A percentile compares a stretch with the other conserved stretches of the same genome.
Evolutionary conservation across 2,797 vertebrate genomes (phyloP).

Genomic region (Prunella strophiata): DNA sequence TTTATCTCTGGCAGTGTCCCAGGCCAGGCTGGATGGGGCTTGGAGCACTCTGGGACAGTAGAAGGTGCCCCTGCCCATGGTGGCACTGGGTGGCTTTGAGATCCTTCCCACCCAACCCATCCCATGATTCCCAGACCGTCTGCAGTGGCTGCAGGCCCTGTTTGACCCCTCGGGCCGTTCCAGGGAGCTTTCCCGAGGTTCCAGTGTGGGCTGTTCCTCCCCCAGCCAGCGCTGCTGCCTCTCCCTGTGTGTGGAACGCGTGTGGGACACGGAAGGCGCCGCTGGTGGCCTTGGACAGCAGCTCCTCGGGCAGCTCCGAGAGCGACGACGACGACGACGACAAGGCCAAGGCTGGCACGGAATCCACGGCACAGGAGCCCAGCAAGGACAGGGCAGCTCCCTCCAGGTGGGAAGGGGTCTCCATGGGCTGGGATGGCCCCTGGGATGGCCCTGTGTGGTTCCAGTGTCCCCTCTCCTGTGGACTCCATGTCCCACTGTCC

Average conservation of each 20-base stretch:
- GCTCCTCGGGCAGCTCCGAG: slow-evolving; percentile 86
- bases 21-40: not conserved
- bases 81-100: no score
- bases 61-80: not conserved
- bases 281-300: slow-evolving; percentile 84
- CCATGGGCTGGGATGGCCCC: not conserved
- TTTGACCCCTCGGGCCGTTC: rapidly evolving
- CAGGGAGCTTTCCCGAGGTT: no score
- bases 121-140: rapidly evolving
- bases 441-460: rapidly evolving
- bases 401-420: slow-evolving; percentile 68
- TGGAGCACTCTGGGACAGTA: not conserved
- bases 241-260: slow-evolving; percentile 76
- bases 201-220: not conserved
- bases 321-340: slow-evolving; percentile 83
- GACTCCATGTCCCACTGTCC: rapidly evolving
- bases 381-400: slow-evolving; percentile 80
- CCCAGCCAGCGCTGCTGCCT: slow-evolving; percentile 67
- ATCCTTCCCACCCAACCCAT: not conserved
- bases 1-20: not conserved
- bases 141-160: not conserved
- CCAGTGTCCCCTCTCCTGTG: rapidly evolving
- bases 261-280: slow-evolving; percentile 80
- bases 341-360: slow-evolving; percentile 61
- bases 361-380: slow-evolving; percentile 76